Evolutionary conservation across 2,797 vertebrate species (phyloP), one percentile per base, ranked within the genome.

Genomic region (Anguilla megastoma): DNA sequence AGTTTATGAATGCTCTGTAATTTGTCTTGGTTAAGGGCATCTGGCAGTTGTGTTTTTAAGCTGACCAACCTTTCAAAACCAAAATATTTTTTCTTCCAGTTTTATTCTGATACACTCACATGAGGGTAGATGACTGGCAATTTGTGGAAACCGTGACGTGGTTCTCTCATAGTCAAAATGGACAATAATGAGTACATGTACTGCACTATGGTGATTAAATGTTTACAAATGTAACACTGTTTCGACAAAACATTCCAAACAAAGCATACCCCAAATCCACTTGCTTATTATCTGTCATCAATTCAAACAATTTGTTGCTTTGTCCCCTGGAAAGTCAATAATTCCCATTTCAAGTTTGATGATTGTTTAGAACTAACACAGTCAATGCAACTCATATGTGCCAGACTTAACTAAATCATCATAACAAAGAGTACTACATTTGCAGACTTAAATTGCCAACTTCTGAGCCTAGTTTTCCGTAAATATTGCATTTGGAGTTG

Each of bases 271-370:
- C 24, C 82, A 50, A 50, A 84, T 24, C 82, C 52, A 52, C n/a
- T 84, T 84, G 82, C 45, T 84, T 54, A 84, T 84, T 84, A 84
- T n/a, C 8, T 84, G 48, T 21, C 9, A 14, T 58, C n/a, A 85
- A 85, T 85, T 54, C 58, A 33, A 30, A 27, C 8, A 30, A 56
- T 85, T 85, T 58, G 10, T 58, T 56, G n/a, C 30, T 85, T 14
- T 5, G 50, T 16, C 56, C 52, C 48, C 12, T 63, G 56, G 54
- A 14, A 60, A 58, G 16, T 63, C 84, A 63, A 85, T 85, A 85
- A 56, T 63, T 41, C 14, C 56, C 54, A 60, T 63, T 85, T 85
- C 52, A 52, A 63, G 84, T 36, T 36, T 33, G 56, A 85, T 60
- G 54, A 85, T 85, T 85, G 54, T 60, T 80, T 58, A 10, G 9